Conservation (phyloP, 1,140 invertebrate genomes). For the Dreissena rostriformis region DNA sequence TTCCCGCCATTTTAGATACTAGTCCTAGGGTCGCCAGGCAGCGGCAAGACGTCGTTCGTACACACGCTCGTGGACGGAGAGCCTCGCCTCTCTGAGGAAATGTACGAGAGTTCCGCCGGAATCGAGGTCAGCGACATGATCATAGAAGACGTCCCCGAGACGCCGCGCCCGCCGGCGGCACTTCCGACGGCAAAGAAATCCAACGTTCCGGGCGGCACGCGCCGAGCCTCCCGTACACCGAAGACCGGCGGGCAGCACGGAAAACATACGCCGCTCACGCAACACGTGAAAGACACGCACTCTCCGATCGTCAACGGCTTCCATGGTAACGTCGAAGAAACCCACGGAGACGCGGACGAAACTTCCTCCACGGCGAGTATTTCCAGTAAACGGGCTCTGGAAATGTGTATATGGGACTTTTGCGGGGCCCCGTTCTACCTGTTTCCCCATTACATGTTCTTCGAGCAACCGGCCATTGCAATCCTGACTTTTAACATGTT, state of each 20-base stretch:
- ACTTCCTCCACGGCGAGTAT: constrained; percentile 1
- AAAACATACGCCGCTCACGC: not conserved
- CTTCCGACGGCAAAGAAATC: not conserved
- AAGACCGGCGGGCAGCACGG: not conserved
- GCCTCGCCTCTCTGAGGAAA: constrained; percentile 68
- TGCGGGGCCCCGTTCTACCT: constrained; percentile 76
- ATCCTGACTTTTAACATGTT: constrained; percentile 77
- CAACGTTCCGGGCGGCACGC: not conserved
- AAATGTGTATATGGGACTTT: constrained; percentile 78
- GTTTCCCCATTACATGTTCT: constrained; percentile 76
- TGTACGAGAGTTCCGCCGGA: constrained; percentile 69
- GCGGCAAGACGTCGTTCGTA: constrained; percentile 77
- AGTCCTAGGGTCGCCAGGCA: constrained; percentile 71
- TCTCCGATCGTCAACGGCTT: not conserved
- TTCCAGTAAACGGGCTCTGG: constrained; percentile 51
- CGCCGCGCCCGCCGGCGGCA: not conserved
- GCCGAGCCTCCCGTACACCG: not conserved
- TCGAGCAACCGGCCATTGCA: constrained; percentile 74
- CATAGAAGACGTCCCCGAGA: constrained; percentile 69
- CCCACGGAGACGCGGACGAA: not conserved
- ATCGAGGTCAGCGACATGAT: constrained; percentile 72
- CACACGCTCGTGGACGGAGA: constrained; percentile 77
- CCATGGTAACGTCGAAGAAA: not conserved
- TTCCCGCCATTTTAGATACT: constrained; percentile 51
- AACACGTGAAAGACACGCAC: constrained; percentile 1